Evolutionary conservation across 1,140 invertebrate genomes (phyloP), one percentile per base, ranked within the genome.

Genomic region (Pararge aegeria): DNA sequence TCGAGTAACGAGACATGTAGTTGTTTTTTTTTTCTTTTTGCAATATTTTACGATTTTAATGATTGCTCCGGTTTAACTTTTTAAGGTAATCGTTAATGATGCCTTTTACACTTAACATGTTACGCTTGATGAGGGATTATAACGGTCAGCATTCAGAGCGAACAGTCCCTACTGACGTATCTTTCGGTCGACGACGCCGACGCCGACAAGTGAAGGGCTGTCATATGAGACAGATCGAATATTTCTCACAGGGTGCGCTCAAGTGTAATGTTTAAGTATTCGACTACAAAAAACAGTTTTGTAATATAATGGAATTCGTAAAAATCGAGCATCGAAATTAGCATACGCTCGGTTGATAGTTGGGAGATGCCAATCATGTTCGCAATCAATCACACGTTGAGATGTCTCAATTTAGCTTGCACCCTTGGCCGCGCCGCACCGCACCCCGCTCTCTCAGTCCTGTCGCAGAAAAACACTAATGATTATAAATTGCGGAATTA

Each of bases 31-130:
- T 78, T 77, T 81, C 73, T 80, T 77, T 81, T 87, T 77, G 68
- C 70, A 80, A 80, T 82, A 83, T 88, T 87, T 86, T 76, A 67
- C 78, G 75, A 81, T 75, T 84, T 83, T 83, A 86, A 86, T 83
- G 82, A 87, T 84, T 81, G 86, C 77, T 84, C 82, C 72, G 71
- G 77, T 83, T 88, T 74, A 76, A 77, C 82, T 86, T 87, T 86
- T 89, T 86, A 86, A 81, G 83, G 86, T 66, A 72, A 78, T 83
- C 80, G 74, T 85, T 87, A 89, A 89, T 87, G 83, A 87, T 83
- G 78, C 80, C 73, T 85, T 83, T 83, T 87, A 78, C 77, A 85
- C 76, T 81, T 66, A 65, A 80, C 76, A 76, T 78, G 81, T 74
- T 79, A 80, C 74, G 68, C 73, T 75, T 72, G 80, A 84, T 80